Percentiles rank a stretch among this genome's conserved stretches.
These are phyloP conservation scores for Candidula unifasciata DNA, from an alignment of 2,888 invertebrate genomes.

Conservation along the genomic window DNA sequence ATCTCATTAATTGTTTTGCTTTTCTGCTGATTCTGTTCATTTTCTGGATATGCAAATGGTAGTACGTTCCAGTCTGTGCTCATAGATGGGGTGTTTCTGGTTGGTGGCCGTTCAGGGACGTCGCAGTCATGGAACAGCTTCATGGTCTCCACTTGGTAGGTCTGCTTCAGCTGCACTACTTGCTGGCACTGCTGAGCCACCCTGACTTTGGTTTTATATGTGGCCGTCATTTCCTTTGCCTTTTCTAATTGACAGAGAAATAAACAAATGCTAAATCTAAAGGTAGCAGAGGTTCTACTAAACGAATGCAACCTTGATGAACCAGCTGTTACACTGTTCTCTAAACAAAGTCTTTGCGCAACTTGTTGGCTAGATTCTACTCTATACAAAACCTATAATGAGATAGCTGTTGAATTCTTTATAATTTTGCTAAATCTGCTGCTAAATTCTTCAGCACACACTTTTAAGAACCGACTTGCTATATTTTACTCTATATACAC, in stretches of 20 bases:
- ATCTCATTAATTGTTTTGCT: constrained; percentile 29
- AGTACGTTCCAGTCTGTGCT: constrained; percentile 21
- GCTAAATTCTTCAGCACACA: no score
- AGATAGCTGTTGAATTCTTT: no score
- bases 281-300: no score
- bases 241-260: neutral
- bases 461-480: no score
- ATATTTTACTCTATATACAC: no score
- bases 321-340: no score
- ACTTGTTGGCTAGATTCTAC: no score
- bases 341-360: no score
- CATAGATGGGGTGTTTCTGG: neutral
- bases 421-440: no score
- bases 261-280: neutral
- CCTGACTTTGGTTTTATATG: neutral
- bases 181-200: constrained; percentile 13
- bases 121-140: no score
- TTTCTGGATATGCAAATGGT: constrained; percentile 15
- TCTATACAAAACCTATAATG: no score
- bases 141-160: neutral
- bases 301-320: no score
- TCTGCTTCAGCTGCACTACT: neutral
- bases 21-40: constrained; percentile 9
- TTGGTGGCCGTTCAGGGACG: neutral
- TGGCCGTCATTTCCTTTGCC: neutral